These are phyloP conservation scores for Dicaeum eximium DNA, from an alignment of 2,113 vertebrate species.

Conservation along the genomic window DNA sequence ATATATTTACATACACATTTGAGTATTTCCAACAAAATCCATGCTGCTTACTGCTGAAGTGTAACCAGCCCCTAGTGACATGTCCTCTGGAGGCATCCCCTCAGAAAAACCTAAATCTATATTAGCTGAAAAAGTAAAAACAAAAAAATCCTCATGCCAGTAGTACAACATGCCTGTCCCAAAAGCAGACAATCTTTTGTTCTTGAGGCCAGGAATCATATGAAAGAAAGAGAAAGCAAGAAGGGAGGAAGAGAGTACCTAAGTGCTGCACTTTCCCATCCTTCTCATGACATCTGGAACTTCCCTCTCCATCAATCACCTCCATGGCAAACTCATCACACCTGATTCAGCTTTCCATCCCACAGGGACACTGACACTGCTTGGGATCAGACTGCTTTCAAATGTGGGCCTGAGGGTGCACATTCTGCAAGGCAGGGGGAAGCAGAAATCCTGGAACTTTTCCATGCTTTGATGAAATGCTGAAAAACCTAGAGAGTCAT, in stretches of 20 bases:
- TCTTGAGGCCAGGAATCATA: background rate
- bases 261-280: background rate
- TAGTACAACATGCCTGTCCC: background rate
- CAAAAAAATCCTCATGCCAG: background rate
- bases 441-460: background rate
- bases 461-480: background rate
- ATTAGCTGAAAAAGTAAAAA: background rate
- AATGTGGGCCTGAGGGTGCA: background rate
- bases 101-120: background rate
- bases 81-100: background rate
- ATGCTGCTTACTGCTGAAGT: background rate
- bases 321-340: background rate
- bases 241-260: too few species aligned
- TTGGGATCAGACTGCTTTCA: background rate
- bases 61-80: background rate
- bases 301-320: fast-evolving
- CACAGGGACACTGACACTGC: background rate
- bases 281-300: background rate
- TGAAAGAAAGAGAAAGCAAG: too few species aligned
- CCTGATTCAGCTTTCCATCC: background rate
- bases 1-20: background rate
- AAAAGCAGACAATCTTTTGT: background rate
- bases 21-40: background rate
- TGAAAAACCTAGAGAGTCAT: background rate
- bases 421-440: background rate